Conservation (phyloP, 2,888 invertebrate genomes). For the Branchinecta sandiegonensis region DNA sequence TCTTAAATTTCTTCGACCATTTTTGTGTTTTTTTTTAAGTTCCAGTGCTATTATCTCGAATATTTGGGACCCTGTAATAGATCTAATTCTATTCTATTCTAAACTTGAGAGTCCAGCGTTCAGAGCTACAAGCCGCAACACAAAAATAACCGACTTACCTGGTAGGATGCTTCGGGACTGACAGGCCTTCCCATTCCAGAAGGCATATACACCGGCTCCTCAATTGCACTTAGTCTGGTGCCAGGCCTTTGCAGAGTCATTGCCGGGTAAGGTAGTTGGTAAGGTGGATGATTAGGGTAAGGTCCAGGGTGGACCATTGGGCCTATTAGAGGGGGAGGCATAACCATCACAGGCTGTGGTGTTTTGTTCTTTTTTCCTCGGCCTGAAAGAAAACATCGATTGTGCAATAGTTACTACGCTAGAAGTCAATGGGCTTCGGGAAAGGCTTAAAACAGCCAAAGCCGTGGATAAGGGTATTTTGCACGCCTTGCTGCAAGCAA, state of each 20-base stretch:
- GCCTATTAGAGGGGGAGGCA: constrained; percentile 29
- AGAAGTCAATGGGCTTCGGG: too few relatives aligned
- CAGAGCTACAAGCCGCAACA: too few relatives aligned
- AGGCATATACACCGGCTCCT: constrained; percentile 43
- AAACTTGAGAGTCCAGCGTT: too few relatives aligned
- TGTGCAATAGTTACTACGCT: too few relatives aligned
- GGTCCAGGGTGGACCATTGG: constrained; percentile 29
- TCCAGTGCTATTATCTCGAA: too few relatives aligned
- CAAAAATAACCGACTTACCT: background rate
- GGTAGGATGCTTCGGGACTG: constrained; percentile 45
- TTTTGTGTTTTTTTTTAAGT: too few relatives aligned
- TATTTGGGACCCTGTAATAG: too few relatives aligned
- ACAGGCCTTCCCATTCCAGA: constrained; percentile 38
- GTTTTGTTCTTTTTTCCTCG: constrained; percentile 23
- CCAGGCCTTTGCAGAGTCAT: constrained; percentile 32
- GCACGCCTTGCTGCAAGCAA: too few relatives aligned
- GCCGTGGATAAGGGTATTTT: too few relatives aligned
- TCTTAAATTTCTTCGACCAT: too few relatives aligned
- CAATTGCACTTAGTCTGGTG: constrained; percentile 28
- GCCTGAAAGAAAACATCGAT: background rate
- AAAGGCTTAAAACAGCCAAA: too few relatives aligned
- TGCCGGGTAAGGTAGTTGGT: constrained; percentile 37
- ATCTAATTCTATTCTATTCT: too few relatives aligned
- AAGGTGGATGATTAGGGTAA: constrained; percentile 31
- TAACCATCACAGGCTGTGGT: constrained; percentile 28